These are phyloP conservation scores for Tupaia chinensis DNA, from an alignment of 2,113 vertebrate genomes.

Conservation along the genomic window DNA sequence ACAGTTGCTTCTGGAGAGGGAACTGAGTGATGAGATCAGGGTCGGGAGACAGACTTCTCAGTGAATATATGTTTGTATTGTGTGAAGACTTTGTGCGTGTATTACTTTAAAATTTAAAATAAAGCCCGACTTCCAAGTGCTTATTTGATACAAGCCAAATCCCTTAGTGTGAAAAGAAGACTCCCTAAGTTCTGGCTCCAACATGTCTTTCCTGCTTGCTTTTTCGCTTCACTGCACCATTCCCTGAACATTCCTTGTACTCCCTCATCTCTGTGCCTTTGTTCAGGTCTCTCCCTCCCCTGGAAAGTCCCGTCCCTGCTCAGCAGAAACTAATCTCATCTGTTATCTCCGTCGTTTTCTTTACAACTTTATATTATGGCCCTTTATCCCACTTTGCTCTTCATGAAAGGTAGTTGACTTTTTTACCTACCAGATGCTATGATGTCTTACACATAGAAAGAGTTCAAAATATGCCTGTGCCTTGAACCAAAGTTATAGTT, in stretches of 20 bases:
- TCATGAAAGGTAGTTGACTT: background rate
- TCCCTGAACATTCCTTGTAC: background rate
- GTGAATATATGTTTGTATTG: background rate
- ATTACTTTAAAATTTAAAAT: constrained; percentile 56
- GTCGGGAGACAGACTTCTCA: background rate
- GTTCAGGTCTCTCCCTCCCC: constrained; percentile 9
- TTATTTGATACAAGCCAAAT: constrained; percentile 52
- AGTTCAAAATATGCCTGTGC: background rate
- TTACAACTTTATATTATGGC: background rate
- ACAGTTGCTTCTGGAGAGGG: constrained; percentile 9
- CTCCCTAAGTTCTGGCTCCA: background rate
- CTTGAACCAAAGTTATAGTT: background rate
- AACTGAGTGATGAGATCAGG: background rate
- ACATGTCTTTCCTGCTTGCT: background rate
- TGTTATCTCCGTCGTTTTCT: constrained; percentile 1
- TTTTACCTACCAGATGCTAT: background rate
- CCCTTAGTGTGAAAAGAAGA: constrained; percentile 12
- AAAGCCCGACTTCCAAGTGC: constrained; percentile 23
- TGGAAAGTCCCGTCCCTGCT: constrained; percentile 14
- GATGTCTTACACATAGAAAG: background rate
- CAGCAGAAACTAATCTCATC: background rate
- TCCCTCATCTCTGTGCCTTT: background rate
- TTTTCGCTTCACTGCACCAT: background rate
- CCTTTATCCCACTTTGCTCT: background rate
- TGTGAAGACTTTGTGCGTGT: constrained; percentile 18